Percentiles rank a stretch among this genome's conserved stretches.
These are phyloP conservation scores for Trichonephila inaurata DNA, from an alignment of 1,140 invertebrate species.

Conservation along the genomic window DNA sequence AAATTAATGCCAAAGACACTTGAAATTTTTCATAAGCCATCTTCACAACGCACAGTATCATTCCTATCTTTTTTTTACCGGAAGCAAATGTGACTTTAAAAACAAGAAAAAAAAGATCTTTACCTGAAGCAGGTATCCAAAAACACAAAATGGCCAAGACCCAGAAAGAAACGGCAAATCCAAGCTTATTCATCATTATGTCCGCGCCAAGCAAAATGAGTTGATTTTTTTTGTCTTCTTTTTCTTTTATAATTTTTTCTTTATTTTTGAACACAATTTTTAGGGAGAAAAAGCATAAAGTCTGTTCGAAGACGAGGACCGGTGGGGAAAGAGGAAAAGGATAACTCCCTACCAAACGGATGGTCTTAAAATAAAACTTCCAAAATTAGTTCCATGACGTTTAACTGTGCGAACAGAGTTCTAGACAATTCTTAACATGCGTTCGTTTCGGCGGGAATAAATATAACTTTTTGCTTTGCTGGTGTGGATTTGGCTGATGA, in stretches of 20 bases:
- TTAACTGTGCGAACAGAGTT: not conserved
- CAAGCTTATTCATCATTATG: constrained; percentile 26
- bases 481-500: constrained; percentile 29
- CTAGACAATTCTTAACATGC: not conserved
- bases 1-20: too few species aligned
- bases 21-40: not conserved
- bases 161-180: not conserved
- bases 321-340: not conserved
- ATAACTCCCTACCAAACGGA: not conserved
- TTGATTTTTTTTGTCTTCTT: not conserved
- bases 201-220: not conserved
- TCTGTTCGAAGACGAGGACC: not conserved
- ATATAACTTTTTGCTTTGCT: constrained; percentile 6
- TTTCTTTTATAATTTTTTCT: not conserved
- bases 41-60: not conserved
- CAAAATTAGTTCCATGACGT: constrained; percentile 62
- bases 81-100: not conserved
- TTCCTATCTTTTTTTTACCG: not conserved
- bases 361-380: constrained; percentile 52
- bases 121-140: constrained; percentile 58
- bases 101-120: not conserved
- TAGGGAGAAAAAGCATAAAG: not conserved
- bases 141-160: constrained; percentile 31
- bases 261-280: not conserved
- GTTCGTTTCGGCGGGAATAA: not conserved